Evolutionary conservation across 2,113 vertebrate species (phyloP).

Genomic region (Syrmaticus mikado): DNA sequence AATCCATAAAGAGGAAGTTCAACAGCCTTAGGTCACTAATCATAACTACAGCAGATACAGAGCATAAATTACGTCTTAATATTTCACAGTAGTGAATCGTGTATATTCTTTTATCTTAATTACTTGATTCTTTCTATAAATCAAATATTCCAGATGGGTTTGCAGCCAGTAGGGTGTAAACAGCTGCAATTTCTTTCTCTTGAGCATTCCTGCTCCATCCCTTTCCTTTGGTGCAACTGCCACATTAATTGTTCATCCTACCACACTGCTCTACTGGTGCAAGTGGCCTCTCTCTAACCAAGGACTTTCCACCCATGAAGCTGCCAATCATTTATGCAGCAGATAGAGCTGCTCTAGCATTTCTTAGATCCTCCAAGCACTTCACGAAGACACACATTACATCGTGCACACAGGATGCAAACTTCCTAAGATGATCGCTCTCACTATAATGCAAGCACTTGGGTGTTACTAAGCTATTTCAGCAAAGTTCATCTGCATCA

Average conservation of each 20-base stretch:
- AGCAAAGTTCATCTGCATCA: not conserved
- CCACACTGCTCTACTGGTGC: not conserved
- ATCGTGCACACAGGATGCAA: not conserved
- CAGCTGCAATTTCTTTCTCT: not conserved
- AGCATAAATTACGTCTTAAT: constrained; percentile 53
- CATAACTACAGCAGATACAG: constrained; percentile 41
- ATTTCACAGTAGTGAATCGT: constrained; percentile 32
- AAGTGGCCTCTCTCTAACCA: not conserved
- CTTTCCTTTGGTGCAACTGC: not conserved
- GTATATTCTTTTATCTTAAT: constrained; percentile 44
- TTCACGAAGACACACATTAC: not conserved
- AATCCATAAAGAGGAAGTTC: constrained; percentile 81
- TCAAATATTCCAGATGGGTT: not conserved
- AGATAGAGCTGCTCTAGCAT: not conserved
- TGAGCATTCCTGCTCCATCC: not conserved
- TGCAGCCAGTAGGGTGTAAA: not conserved
- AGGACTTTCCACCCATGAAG: not conserved
- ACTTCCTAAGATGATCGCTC: not conserved
- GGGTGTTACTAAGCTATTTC: not conserved
- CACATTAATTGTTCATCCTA: not conserved
- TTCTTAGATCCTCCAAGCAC: not conserved
- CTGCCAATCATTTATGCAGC: not conserved
- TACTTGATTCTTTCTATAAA: constrained; percentile 29
- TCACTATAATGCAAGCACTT: not conserved
- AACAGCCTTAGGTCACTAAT: constrained; percentile 81